These are phyloP conservation scores for Muraenolepis orangiensis DNA, from an alignment of 2,797 vertebrate species.

Conservation along the genomic window DNA sequence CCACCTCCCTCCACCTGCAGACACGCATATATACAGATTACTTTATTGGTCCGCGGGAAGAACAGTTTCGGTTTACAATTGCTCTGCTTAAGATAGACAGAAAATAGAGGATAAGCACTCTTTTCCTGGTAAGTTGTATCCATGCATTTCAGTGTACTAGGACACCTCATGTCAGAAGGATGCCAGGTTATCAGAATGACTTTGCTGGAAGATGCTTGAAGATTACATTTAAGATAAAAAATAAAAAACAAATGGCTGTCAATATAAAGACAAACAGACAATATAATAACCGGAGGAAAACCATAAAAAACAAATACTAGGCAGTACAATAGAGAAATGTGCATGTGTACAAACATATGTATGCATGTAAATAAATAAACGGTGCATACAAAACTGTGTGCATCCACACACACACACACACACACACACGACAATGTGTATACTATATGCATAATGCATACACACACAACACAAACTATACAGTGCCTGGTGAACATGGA, in stretches of 20 bases:
- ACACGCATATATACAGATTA: constrained; percentile 31
- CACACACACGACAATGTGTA: neutral
- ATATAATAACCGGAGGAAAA: neutral
- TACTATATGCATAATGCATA: neutral
- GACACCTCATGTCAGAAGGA: neutral
- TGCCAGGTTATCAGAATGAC: neutral
- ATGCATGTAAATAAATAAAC: neutral
- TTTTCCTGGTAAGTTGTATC: neutral
- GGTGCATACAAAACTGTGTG: neutral
- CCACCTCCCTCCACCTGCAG: constrained; percentile 67
- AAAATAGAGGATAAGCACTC: neutral
- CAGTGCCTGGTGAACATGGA: too few species aligned
- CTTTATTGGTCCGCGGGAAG: neutral
- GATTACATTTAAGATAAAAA: neutral
- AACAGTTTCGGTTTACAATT: neutral
- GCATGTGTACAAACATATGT: neutral
- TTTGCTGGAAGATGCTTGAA: neutral
- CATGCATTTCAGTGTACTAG: neutral
- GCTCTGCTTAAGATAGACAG: neutral
- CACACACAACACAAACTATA: too few species aligned
- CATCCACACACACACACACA: too few species aligned
- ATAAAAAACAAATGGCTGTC: neutral
- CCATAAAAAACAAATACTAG: neutral
- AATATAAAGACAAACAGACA: neutral
- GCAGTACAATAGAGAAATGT: neutral